Percentiles rank a stretch among this genome's conserved stretches.
These are phyloP conservation scores for Campoletis sonorensis DNA, from an alignment of 1,140 invertebrate species.

Conservation along the genomic window DNA sequence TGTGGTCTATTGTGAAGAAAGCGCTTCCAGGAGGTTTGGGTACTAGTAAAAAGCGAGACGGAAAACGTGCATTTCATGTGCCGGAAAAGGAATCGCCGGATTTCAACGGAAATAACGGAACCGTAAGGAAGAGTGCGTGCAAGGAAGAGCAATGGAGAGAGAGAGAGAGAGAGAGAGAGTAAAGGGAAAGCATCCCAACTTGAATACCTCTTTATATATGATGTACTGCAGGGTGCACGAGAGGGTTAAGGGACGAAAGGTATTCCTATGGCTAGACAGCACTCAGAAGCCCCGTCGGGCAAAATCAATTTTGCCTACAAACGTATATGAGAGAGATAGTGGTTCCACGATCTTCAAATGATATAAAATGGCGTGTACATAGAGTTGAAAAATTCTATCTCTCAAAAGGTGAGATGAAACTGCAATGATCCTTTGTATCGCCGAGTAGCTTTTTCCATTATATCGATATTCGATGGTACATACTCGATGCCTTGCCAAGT, in stretches of 20 bases:
- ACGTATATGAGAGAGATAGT: not conserved
- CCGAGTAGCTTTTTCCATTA: no score
- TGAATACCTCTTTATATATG: not conserved
- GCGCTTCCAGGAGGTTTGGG: not conserved
- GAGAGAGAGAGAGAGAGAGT: conserved; percentile 3
- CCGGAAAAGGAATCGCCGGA: conserved; percentile 14
- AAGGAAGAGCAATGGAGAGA: not conserved
- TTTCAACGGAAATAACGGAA: not conserved
- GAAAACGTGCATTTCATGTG: not conserved
- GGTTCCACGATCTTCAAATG: no score
- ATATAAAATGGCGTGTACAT: no score
- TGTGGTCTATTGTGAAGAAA: conserved; percentile 25
- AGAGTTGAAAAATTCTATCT: no score
- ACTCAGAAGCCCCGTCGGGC: conserved; percentile 78
- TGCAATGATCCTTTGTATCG: no score
- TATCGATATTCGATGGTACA: no score
- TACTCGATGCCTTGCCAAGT: no score
- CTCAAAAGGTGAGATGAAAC: no score
- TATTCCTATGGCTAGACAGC: conserved; percentile 73
- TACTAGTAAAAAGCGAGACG: not conserved
- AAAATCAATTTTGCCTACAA: conserved; percentile 59
- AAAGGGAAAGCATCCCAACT: conserved; percentile 19
- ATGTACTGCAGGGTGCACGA: not conserved
- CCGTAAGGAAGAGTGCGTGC: not conserved
- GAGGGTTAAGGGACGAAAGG: not conserved